phyloP scores from a whole-genome alignment of 2,888 invertebrate species.

The Drosophila ezoana region DNA sequence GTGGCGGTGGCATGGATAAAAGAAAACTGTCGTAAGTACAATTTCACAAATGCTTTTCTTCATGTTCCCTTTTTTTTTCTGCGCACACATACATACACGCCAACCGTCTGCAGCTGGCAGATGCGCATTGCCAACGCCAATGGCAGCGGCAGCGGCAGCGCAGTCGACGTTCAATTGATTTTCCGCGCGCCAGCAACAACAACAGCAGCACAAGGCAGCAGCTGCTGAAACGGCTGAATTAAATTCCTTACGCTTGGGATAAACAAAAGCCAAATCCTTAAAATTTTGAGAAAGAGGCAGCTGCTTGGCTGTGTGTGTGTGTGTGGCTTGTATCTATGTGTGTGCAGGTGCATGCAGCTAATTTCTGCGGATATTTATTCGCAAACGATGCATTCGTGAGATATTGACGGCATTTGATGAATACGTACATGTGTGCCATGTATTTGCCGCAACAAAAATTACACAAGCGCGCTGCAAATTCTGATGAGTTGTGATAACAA shows the following conservation, averaged over 20 bases:
- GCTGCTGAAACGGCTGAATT: constrained; percentile 50
- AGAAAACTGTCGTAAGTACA: constrained; percentile 85
- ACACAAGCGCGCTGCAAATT: constrained; percentile 22
- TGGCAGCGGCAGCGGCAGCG: constrained; percentile 59
- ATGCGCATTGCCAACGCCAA: constrained; percentile 55
- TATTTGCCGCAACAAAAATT: constrained; percentile 16
- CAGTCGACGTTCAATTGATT: constrained; percentile 73
- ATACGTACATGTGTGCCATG: constrained; percentile 5
- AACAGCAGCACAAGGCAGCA: constrained; percentile 18
- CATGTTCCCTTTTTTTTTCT: constrained; percentile 54
- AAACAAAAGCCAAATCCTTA: constrained; percentile 43
- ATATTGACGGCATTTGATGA: constrained; percentile 22
- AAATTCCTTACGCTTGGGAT: constrained; percentile 51
- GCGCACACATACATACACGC: constrained; percentile 62
- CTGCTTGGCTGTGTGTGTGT: constrained; percentile 19
- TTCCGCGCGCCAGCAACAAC: constrained; percentile 60
- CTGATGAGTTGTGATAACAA: constrained; percentile 51
- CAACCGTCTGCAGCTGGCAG: constrained; percentile 53
- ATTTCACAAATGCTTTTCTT: constrained; percentile 44
- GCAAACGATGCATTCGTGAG: constrained; percentile 31
- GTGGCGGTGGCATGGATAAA: constrained; percentile 84
- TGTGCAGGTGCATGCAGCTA: constrained; percentile 8
- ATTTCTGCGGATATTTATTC: constrained; percentile 4
- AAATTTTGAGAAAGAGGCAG: constrained; percentile 29
- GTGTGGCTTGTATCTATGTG: not conserved